Evolutionary conservation across 2,113 vertebrate genomes (phyloP).

Genomic region (Gavialis gangeticus): DNA sequence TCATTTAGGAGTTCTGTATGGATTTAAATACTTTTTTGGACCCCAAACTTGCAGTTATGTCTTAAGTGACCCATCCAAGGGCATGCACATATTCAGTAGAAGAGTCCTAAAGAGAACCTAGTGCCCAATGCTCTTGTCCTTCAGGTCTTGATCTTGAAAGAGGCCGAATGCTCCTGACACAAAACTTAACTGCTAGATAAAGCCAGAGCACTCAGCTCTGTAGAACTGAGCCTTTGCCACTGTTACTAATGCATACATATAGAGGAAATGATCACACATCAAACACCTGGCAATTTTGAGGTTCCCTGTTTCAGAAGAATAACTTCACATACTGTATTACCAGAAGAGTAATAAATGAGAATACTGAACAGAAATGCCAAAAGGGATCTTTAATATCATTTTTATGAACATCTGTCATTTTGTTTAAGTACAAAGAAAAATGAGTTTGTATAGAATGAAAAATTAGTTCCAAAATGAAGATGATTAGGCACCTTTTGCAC

Average conservation of each 20-base stretch:
- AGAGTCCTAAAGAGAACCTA: conserved; percentile 1
- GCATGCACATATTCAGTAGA: neutral
- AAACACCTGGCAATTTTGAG: conserved; percentile 64
- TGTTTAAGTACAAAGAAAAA: conserved; percentile 63
- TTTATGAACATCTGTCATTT: conserved; percentile 66
- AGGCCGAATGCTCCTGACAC: conserved; percentile 46
- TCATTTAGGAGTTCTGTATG: neutral
- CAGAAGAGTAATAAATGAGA: conserved; percentile 61
- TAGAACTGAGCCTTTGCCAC: conserved; percentile 42
- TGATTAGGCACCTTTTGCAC: conserved; percentile 43
- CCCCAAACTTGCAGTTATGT: conserved; percentile 2
- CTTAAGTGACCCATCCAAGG: neutral
- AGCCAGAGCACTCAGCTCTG: conserved; percentile 37
- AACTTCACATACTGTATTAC: conserved; percentile 54
- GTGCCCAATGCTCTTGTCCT: neutral
- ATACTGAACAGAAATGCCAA: conserved; percentile 39
- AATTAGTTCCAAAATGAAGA: conserved; percentile 40
- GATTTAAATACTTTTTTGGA: conserved; percentile 32
- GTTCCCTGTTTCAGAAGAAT: conserved; percentile 48
- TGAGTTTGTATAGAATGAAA: neutral
- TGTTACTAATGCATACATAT: conserved; percentile 20
- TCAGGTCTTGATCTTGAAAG: conserved; percentile 41
- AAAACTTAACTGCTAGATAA: conserved; percentile 14
- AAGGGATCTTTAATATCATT: conserved; percentile 39
- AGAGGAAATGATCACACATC: conserved; percentile 55